These are phyloP conservation scores for Sycon ciliatum DNA, from an alignment of 37 sponge, comb jelly and placozoan genomes.

Conservation along the genomic window DNA sequence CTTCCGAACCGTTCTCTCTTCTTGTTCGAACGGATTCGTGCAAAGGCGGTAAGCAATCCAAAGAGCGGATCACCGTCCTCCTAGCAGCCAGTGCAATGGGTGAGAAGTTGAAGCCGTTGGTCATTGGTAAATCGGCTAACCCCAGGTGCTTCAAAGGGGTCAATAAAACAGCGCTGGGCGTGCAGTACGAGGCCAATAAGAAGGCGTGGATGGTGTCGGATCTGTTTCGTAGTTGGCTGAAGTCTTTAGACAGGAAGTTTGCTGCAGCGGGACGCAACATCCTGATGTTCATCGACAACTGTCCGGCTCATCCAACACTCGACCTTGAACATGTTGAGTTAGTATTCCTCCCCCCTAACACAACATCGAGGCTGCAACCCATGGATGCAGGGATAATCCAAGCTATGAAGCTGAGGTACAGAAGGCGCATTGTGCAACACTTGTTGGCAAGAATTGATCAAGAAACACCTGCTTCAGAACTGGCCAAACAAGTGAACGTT, in stretches of 20 bases:
- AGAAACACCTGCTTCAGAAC: background rate
- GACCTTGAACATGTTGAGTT: background rate
- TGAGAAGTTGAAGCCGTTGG: conserved; percentile 19
- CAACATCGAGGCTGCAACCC: conserved; percentile 5
- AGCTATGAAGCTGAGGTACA: background rate
- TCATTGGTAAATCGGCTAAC: conserved; percentile 26
- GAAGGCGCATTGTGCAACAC: background rate
- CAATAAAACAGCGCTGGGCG: no score
- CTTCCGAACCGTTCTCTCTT: conserved; percentile 28
- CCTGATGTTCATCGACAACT: conserved; percentile 1
- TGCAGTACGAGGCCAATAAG: background rate
- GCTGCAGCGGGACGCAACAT: background rate
- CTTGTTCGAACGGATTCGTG: conserved; percentile 15
- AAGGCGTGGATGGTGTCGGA: background rate
- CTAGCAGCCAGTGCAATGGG: conserved; percentile 22
- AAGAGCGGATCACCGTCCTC: conserved; percentile 23
- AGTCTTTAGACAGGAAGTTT: background rate
- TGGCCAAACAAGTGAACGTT: conserved; percentile 5
- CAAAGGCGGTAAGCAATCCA: conserved; percentile 15
- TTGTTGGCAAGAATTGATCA: background rate
- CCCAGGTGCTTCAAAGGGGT: conserved; percentile 10
- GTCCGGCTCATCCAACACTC: background rate
- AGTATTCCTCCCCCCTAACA: conserved; percentile 5
- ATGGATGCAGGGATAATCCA: conserved; percentile 10
- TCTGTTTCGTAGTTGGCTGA: background rate